Evolutionary conservation across 2,113 vertebrate species (phyloP), one percentile per base, ranked within the genome.

Genomic region (Chionis minor): DNA sequence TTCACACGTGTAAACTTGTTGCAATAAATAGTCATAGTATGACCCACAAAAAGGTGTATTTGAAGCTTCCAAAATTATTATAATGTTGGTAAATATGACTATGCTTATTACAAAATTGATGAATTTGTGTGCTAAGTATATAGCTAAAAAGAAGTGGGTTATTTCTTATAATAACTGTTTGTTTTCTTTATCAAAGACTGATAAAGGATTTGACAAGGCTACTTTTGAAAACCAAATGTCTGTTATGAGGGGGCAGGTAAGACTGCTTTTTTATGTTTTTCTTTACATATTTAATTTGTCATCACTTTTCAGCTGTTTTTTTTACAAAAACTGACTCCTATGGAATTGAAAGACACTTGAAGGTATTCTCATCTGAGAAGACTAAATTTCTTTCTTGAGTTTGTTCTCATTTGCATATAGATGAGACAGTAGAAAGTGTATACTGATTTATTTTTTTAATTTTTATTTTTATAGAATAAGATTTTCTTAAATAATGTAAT

Each of bases 211-310:
- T 94, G 99, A 99, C 98, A 99, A 98, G 97, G 97, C 98, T 85
- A 99, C 99, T 95, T 99, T 99, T 98, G 99, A 99, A 97, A 99
- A 98, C 92, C 99, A 99, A 97, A 99, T 99, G 99, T 99, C 99
- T 32, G 99, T 99, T 49, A 99, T 99, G 99, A 98, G 99, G 81
- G 99, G 99, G 52, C 99, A 99, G 99, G 99, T 99, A 98, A 97
- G 99, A 94, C 19, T 78, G 10, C 12, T 86, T 93, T 85, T 83
- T 73, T 51, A 44, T 2, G 2, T 19, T 83, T 90, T 74, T n/a
- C 2, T 79, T 59, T 52, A 24, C 63, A 14, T 81, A 66, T 86
- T 82, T 69, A 35, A 35, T 73, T 88, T 90, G 21, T 75, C 14
- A 63, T 56, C 21, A 49, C 8, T 55, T 72, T 24, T 71, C 22